Evolutionary conservation across 1,140 invertebrate genomes (phyloP), one percentile per base, ranked within the genome.

Genomic region (Caenorhabditis remanei): DNA sequence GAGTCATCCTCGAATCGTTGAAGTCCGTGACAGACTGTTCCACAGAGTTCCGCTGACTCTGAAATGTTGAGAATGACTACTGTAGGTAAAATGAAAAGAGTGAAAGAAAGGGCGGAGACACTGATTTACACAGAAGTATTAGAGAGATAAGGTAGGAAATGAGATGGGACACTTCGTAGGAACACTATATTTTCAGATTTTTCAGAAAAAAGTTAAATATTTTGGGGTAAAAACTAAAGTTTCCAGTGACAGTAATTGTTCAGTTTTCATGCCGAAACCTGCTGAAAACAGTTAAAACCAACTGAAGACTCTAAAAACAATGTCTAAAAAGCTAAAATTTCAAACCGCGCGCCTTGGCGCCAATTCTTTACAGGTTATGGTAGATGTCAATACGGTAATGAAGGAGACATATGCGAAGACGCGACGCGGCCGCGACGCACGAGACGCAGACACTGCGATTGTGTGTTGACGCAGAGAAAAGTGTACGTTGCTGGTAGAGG

Each of bases 341-440:
- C 4, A 53, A 53, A 53, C 3, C 11, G 50, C 50, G 50, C 9
- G 9, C 50, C 50, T 53, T 53, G 71, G 13, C 71, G 21, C 21
- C 71, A 14, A 50, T 4, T 48, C 19, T 13, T 43, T 43, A 32
- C 32, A n/a, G 71, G 71, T 79, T 79, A 53, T 50, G 46, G 71
- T 79, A 79, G n/a, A 13, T 13, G 46, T 21, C 13, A 5, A 46
- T 79, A 79, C 71, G 71, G 71, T 79, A 79, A 46, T 40, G 46
- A 71, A 71, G 43, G 65, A 40, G 65, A 8, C 40, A 5, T 7
- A 9, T 16, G 5, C 11, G 46, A 71, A 53, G 9, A 4, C 71
- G 43, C 71, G 71, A 53, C 46, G 71, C 71, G 46, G 19, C 71
- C 71, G 71, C 71, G 13, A 9, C 46, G 71, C 71, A 14, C 21